Conservation (phyloP, 2,113 vertebrate genomes). For the Proteles cristata region DNA sequence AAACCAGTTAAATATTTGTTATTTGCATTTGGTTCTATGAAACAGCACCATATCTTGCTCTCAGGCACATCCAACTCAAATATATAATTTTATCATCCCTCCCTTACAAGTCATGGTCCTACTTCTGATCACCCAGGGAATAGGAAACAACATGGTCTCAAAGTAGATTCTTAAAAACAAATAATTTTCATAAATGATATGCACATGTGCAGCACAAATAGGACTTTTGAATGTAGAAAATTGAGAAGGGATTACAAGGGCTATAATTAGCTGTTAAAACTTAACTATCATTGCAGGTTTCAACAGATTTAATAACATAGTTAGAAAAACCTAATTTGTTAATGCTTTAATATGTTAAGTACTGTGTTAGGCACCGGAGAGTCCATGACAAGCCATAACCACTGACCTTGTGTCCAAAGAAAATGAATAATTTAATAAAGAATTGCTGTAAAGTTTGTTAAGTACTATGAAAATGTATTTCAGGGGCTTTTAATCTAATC, state of each 20-base stretch:
- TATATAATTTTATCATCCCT: not conserved
- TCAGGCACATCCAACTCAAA: not conserved
- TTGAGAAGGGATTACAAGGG: not conserved
- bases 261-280: not conserved
- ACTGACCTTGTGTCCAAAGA: not conserved
- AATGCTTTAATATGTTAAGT: not conserved
- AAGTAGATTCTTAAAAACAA: not conserved
- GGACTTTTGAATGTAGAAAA: not conserved
- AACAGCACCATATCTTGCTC: not conserved
- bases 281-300: not conserved
- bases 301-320: not conserved
- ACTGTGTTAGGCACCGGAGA: not conserved
- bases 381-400: not conserved
- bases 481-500: slow-evolving; percentile 2
- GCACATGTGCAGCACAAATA: not conserved
- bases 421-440: slow-evolving; percentile 35
- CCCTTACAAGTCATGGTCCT: not conserved
- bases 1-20: not conserved
- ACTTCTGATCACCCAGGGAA: not conserved
- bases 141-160: not conserved
- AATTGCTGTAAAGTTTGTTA: slow-evolving; percentile 5
- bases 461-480: not conserved
- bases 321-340: not conserved
- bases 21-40: not conserved
- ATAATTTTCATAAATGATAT: not conserved